A percentile compares a stretch with the other conserved stretches of the same genome.
Conservation (phyloP, 2,113 vertebrate species). For the Ciconia stormi region DNA sequence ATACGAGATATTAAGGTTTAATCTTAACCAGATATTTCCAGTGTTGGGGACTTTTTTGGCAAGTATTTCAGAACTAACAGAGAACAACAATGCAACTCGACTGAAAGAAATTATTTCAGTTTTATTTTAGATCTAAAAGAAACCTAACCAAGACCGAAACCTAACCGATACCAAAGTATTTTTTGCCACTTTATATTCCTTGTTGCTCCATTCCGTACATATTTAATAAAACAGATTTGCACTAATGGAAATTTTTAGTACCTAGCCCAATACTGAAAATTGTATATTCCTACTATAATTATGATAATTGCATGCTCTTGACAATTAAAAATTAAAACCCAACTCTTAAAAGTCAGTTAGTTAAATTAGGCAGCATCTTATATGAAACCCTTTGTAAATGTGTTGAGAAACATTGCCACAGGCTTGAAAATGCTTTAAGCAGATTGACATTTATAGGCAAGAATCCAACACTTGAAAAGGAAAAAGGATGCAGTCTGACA, state of each 20-base stretch:
- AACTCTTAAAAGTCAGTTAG: slow-evolving; percentile 11
- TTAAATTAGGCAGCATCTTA: slow-evolving; percentile 42
- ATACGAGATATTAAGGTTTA: not conserved
- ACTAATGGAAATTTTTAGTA: slow-evolving; percentile 27
- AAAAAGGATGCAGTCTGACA: slow-evolving; percentile 18
- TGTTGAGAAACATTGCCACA: slow-evolving; percentile 60
- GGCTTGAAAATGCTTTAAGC: slow-evolving; percentile 32
- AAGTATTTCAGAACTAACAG: not conserved
- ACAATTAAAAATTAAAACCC: slow-evolving; percentile 10
- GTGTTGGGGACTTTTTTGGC: not conserved
- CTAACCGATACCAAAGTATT: not conserved
- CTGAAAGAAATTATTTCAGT: not conserved
- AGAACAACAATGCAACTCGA: not conserved
- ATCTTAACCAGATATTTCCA: not conserved
- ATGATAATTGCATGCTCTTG: not conserved
- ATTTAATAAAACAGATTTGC: not conserved
- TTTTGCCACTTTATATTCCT: not conserved
- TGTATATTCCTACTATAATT: not conserved
- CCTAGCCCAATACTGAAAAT: slow-evolving; percentile 22
- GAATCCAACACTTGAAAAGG: slow-evolving; percentile 60
- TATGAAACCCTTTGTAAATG: not conserved
- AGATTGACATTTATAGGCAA: slow-evolving; percentile 16
- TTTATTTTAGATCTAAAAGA: not conserved
- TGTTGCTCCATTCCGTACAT: not conserved
- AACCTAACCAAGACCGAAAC: not conserved